phyloP scores from a whole-genome alignment of 2,113 vertebrate genomes.

The Elaphurus davidianus region DNA sequence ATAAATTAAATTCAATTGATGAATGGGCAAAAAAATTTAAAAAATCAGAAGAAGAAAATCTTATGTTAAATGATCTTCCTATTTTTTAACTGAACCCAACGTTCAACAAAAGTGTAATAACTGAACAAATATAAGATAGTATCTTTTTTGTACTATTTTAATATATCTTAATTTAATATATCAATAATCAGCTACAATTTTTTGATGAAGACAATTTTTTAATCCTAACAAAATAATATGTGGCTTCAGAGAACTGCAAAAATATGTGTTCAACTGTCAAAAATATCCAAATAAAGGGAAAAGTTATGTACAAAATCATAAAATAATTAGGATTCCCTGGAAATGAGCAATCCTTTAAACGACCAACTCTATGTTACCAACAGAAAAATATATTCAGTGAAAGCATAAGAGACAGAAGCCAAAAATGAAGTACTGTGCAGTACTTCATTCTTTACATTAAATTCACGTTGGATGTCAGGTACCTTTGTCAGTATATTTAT shows the following conservation, averaged over 20 bases:
- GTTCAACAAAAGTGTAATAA: not conserved
- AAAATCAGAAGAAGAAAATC: not conserved
- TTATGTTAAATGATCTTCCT: not conserved
- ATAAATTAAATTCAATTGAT: not conserved
- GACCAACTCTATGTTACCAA: not conserved
- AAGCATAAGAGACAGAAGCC: not conserved
- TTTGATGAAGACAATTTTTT: not conserved
- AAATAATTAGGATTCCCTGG: not conserved
- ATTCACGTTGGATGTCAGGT: not conserved
- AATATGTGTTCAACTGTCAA: not conserved
- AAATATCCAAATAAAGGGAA: not conserved
- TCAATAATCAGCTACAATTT: not conserved
- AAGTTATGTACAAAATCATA: not conserved
- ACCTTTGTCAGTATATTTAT: not conserved
- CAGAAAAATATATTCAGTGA: not conserved
- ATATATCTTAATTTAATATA: not conserved
- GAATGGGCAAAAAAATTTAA: not conserved
- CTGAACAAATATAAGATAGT: not conserved
- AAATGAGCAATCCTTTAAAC: not conserved
- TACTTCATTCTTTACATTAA: not conserved
- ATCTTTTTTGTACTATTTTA: not conserved
- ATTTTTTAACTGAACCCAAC: not conserved
- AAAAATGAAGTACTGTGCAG: not conserved
- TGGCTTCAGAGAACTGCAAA: not conserved
- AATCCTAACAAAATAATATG: not conserved